A percentile compares a stretch with the other conserved stretches of the same genome.
phyloP scores from a whole-genome alignment of 2,113 vertebrate species.

The Megaptera novaeangliae region DNA sequence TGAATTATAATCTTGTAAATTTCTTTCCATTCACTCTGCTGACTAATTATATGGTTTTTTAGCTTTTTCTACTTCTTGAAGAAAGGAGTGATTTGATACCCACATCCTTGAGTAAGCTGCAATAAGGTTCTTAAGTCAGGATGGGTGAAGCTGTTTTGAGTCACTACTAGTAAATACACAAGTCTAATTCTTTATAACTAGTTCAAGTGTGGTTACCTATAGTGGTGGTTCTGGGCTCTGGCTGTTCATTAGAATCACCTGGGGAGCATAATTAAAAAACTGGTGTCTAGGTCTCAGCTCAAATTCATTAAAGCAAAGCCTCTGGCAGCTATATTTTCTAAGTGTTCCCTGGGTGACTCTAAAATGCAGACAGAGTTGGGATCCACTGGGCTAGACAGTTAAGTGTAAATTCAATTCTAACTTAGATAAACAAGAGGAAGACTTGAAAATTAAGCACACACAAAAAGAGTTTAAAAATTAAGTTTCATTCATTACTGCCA shows the following conservation, averaged over 20 bases:
- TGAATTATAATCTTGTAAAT: slow-evolving; percentile 24
- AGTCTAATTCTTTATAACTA: neutral
- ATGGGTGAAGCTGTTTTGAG: neutral
- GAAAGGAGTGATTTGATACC: slow-evolving; percentile 14
- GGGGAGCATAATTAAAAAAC: neutral
- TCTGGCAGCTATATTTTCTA: neutral
- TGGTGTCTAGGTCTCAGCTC: neutral
- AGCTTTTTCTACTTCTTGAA: slow-evolving; percentile 13
- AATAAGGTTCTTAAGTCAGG: slow-evolving; percentile 6
- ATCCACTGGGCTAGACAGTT: neutral
- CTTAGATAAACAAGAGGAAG: neutral
- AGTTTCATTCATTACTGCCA: neutral
- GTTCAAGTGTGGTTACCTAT: neutral
- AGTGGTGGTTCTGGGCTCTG: neutral
- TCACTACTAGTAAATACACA: neutral
- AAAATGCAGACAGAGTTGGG: neutral
- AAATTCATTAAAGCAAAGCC: neutral
- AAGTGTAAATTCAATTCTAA: slow-evolving; percentile 10
- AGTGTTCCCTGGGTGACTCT: neutral
- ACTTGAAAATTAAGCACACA: neutral
- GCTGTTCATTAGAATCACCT: neutral
- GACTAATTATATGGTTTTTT: neutral
- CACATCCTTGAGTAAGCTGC: neutral
- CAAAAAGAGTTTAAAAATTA: neutral
- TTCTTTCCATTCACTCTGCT: neutral